These are phyloP conservation scores for Neosilurus mollespiculum DNA, from an alignment of 2,797 vertebrate species.

Conservation along the genomic window DNA sequence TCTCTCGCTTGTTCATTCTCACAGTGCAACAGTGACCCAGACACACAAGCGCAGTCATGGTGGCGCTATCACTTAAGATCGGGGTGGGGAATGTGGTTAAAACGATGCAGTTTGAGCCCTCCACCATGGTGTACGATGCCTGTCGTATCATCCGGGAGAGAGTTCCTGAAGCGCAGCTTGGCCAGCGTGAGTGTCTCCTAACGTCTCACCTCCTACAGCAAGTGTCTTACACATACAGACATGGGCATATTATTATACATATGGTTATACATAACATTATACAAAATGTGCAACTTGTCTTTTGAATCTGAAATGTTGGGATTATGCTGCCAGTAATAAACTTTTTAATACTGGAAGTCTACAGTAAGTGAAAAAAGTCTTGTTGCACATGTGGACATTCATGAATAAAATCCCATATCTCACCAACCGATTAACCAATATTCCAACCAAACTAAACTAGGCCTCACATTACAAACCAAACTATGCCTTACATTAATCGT, in stretches of 20 bases:
- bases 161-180: conserved; percentile 89
- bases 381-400: too few species aligned
- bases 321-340: not conserved
- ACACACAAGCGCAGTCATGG: conserved; percentile 83
- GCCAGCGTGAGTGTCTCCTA: conserved; percentile 84
- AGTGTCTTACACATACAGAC: not conserved
- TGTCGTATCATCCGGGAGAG: conserved; percentile 94
- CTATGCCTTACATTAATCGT: too few species aligned
- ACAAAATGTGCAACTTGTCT: not conserved
- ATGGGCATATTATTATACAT: not conserved
- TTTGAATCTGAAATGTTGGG: not conserved
- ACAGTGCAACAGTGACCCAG: conserved; percentile 58
- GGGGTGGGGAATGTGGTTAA: conserved; percentile 97
- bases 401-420: too few species aligned
- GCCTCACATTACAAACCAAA: too few species aligned
- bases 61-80: conserved; percentile 96
- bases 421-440: too few species aligned
- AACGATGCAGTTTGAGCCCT: conserved; percentile 99
- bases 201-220: not conserved
- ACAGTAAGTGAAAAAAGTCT: too few species aligned
- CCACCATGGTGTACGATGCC: conserved; percentile 95
- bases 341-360: not conserved
- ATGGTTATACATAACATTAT: too few species aligned
- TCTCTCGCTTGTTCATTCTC: not conserved
- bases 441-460: too few species aligned